Evolutionary conservation across 1,140 invertebrate genomes (phyloP), one percentile per base, ranked within the genome.

Genomic region (Oreohelix idahoensis): DNA sequence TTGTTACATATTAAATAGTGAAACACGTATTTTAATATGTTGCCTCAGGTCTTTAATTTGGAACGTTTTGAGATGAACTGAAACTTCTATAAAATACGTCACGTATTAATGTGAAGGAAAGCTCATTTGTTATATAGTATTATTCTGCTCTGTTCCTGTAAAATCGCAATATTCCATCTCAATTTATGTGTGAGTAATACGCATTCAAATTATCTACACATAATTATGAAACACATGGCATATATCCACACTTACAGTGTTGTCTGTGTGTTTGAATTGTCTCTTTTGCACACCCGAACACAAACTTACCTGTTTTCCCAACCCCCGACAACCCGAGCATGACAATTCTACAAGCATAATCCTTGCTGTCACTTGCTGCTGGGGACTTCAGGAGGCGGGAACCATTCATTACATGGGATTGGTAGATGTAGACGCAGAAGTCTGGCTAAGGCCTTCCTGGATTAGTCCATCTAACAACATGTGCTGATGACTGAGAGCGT

Each of bases 261-360:
- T 63, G 8, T 58, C 2, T 53, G 23, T 63, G 5, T 63, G 13
- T 51, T 29, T 10, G n/a, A 4, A 38, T 49, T 20, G 5, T 26
- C 49, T 42, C 4, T n/a, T 32, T 49, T n/a, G 8, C 32, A n/a
- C 39, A 73, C 69, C 8, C n/a, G 10, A 35, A 36, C 75, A 66
- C 53, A 74, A 51, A 51, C 82, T 74, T 79, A 89, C 88, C 88
- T 79, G 88, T 89, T 75, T 89, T 89, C 8, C 88, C 88, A 0
- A 88, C 87, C 13, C 85, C 87, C 20, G 87, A 81, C 36, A 78
- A 83, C 58, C 88, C 88, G 26, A 89, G 83, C 20, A 89, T 39
- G 23, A 86, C 88, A 66, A 89, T 84, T 78, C 83, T 86, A 75
- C 87, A 89, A 20, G 77, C 75, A 20, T 71, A 73, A 23, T 87